phyloP scores from a whole-genome alignment of 2,888 invertebrate genomes.

The Elysia crispata region DNA sequence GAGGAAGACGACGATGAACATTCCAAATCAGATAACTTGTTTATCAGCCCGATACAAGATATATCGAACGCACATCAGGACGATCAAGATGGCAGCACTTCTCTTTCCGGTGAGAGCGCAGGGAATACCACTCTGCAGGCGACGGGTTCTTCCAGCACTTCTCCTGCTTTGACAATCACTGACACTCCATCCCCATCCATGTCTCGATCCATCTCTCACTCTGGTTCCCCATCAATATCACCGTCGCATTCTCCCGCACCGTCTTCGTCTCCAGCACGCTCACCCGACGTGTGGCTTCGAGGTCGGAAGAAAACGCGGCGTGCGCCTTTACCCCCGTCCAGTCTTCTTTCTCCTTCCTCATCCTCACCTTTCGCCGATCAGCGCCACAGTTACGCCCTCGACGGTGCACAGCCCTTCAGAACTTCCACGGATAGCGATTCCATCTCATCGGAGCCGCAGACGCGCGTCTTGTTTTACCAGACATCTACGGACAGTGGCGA shows the following conservation, averaged over 20 bases:
- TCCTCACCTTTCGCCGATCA: slow-evolving; percentile 14
- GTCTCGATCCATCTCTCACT: no score
- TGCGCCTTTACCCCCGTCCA: slow-evolving; percentile 29
- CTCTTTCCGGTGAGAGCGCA: slow-evolving; percentile 27
- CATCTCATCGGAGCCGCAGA: slow-evolving; percentile 20
- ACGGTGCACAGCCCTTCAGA: neutral
- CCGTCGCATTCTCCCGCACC: slow-evolving; percentile 5
- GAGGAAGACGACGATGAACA: slow-evolving; percentile 18
- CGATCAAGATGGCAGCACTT: neutral
- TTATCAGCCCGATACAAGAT: neutral
- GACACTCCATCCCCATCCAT: neutral
- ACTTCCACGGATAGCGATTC: slow-evolving; percentile 43
- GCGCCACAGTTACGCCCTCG: slow-evolving; percentile 28
- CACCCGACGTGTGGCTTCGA: no score
- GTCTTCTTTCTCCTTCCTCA: no score
- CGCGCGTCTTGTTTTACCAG: slow-evolving; percentile 17
- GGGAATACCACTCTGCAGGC: neutral
- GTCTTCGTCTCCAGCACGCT: neutral
- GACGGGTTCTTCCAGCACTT: no score
- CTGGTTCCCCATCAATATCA: neutral
- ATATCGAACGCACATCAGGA: neutral
- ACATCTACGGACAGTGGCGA: slow-evolving; percentile 40
- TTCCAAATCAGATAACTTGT: neutral
- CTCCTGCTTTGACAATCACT: no score
- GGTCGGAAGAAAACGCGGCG: slow-evolving; percentile 23